Percentiles rank a stretch among this genome's conserved stretches.
Evolutionary conservation across 1,140 invertebrate genomes (phyloP).

Genomic region (Ceratina calcarata): DNA sequence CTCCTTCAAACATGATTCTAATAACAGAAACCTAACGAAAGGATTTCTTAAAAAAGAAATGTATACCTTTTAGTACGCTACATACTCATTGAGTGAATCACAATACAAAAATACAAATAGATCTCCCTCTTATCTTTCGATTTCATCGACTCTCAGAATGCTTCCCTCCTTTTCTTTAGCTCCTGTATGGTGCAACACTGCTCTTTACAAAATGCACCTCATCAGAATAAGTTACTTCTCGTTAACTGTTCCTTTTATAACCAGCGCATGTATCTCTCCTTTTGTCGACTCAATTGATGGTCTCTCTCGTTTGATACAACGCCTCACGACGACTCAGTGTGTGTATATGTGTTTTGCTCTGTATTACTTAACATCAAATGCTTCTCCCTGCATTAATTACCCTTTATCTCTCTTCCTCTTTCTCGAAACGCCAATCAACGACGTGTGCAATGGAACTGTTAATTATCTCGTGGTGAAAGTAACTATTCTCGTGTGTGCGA

Average conservation of each 20-base stretch:
- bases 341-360: conserved; percentile 6
- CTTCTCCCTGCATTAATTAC: conserved; percentile 43
- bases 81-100: conserved; percentile 62
- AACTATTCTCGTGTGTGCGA: conserved; percentile 50
- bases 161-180: conserved; percentile 7
- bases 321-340: conserved; percentile 11
- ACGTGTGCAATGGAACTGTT: conserved; percentile 46
- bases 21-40: conserved; percentile 40
- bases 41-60: conserved; percentile 48
- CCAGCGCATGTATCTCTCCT: not conserved
- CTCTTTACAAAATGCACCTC: conserved; percentile 37
- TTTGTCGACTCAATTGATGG: conserved; percentile 12
- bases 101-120: conserved; percentile 78
- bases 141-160: conserved; percentile 14
- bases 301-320: conserved; percentile 8
- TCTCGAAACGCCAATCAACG: conserved; percentile 14
- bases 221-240: conserved; percentile 40
- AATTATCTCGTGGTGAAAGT: conserved; percentile 44
- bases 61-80: conserved; percentile 57
- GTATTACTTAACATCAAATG: conserved; percentile 29
- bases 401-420: conserved; percentile 10
- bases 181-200: conserved; percentile 37
- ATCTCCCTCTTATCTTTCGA: conserved; percentile 45
- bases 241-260: conserved; percentile 24
- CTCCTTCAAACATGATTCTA: conserved; percentile 19